Base-by-base conservation (phyloP, 2,888 invertebrate genomes). In the Euplexia lucipara region DNA sequence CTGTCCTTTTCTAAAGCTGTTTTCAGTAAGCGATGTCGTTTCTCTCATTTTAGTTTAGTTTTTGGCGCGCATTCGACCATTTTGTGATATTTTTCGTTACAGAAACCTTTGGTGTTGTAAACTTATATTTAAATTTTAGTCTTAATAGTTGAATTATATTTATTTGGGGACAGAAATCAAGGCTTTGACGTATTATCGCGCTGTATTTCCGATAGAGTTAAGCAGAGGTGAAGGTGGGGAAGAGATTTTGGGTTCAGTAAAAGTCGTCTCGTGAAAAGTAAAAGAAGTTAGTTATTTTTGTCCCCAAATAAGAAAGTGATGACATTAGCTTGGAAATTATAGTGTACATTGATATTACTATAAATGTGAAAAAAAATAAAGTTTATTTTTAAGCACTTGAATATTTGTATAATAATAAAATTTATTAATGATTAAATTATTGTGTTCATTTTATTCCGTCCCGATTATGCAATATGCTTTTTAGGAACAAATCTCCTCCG, bases 321-420 rank as follows among this genome's bases (percentile, higher is more conserved):
- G 45, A 49, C 1, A 10, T 12, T 51, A 57, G 75, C 75, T 75
- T 75, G 49, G 56, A 74, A 69, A 65, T 69, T 48, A 44, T 62
- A 63, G 54, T 67, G 59, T 66, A 66, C 20, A 66, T 69, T 69
- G 69, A 67, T 44, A 59, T 57, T 35, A 37, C 35, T 16, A 34
- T 45, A 58, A 75, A 76, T 26, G 26, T 26, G 5, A 26, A 26
- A 5, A 60, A 66, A 69, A 66, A 53, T 41, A 69, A 78, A 78
- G 69, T 73, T 73, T 79, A 76, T 79, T 78, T 75, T 79, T 63
- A 78, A 79, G 73, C 80, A 78, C 74, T 60, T 54, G 57, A 60
- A 54, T 70, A 68, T 76, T 75, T 75, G 64, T 53, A 77, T 67
- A 47, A 72, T 67, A 85, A 77, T 79, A 84, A 76, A 76, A 70